Conservation (phyloP, 2,113 vertebrate species). For the Dasyprocta punctata region DNA sequence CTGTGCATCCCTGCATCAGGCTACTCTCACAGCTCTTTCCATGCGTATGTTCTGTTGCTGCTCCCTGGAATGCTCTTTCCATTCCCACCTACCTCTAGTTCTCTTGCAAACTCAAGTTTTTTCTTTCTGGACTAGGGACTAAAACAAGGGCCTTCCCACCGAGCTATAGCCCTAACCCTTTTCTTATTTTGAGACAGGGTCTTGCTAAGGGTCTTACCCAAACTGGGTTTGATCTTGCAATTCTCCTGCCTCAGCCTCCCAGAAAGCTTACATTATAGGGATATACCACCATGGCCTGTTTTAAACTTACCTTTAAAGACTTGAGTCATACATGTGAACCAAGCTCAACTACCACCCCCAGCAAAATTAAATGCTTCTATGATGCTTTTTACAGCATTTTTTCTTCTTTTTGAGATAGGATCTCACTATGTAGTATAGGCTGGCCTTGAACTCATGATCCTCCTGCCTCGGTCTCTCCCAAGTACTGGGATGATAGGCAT, state of each 20-base stretch:
- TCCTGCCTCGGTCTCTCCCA: background rate
- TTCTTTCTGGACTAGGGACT: no score
- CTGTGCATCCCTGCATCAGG: background rate
- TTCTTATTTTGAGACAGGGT: background rate
- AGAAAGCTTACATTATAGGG: background rate
- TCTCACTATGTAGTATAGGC: background rate
- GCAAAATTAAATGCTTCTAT: background rate
- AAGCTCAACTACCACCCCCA: background rate
- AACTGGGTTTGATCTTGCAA: background rate
- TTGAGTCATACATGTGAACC: background rate
- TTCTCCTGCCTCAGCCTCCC: background rate
- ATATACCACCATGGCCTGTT: background rate
- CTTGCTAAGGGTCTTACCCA: background rate
- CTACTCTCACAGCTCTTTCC: background rate
- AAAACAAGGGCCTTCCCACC: background rate
- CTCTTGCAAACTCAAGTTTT: background rate
- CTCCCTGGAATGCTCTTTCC: background rate
- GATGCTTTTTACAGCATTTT: background rate
- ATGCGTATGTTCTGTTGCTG: background rate
- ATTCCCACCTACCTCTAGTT: background rate
- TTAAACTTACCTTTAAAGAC: background rate
- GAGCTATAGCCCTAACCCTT: background rate
- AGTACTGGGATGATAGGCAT: background rate
- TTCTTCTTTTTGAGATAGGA: background rate
- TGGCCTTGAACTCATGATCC: background rate